Conservation (phyloP, 1,140 invertebrate genomes). For the Apolygus lucorum region DNA sequence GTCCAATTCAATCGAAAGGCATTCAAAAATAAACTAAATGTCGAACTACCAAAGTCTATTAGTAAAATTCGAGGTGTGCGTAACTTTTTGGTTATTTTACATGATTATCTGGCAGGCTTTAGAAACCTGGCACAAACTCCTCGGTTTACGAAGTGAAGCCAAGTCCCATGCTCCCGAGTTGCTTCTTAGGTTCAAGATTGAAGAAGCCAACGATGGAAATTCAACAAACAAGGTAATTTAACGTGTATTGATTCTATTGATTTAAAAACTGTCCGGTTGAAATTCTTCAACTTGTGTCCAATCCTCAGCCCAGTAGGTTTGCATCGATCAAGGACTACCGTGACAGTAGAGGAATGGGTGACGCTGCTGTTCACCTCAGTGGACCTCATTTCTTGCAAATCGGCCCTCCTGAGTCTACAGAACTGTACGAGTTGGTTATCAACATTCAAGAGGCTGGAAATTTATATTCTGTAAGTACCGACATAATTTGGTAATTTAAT, state of each 20-base stretch:
- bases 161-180: conserved; percentile 27
- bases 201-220: conserved; percentile 16
- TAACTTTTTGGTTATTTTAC: no score
- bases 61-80: no score
- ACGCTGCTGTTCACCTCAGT: background rate
- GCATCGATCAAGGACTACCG: background rate
- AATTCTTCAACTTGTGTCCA: background rate
- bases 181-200: conserved; percentile 22
- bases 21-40: no score
- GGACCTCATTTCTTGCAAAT: conserved; percentile 16
- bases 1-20: no score
- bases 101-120: conserved; percentile 6
- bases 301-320: background rate
- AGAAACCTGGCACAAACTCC: conserved; percentile 20
- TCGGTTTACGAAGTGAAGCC: conserved; percentile 16
- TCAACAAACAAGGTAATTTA: background rate
- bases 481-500: no score
- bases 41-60: no score
- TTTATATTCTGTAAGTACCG: conserved; percentile 20
- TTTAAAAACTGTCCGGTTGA: no score
- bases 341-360: background rate
- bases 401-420: conserved; percentile 19
- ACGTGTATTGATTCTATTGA: no score
- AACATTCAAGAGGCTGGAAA: conserved; percentile 15
- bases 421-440: conserved; percentile 19